These are phyloP conservation scores for Pseudoatta argentina DNA, from an alignment of 1,140 invertebrate species.

Conservation along the genomic window DNA sequence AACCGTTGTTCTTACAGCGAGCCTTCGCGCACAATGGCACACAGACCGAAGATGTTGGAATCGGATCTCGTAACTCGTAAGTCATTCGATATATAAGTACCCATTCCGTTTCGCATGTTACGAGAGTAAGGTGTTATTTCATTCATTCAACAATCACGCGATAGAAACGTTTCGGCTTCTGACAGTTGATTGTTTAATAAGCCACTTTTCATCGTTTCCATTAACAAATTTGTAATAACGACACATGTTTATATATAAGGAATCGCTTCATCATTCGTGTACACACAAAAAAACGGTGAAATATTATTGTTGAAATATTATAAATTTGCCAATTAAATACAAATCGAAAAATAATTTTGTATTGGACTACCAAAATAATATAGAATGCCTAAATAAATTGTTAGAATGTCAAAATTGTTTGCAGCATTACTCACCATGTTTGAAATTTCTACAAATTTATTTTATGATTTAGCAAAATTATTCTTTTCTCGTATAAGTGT, in stretches of 20 bases:
- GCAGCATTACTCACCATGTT: no score
- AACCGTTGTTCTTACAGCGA: background rate
- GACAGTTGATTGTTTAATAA: background rate
- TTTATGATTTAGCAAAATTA: no score
- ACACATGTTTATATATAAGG: background rate
- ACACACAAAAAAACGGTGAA: no score
- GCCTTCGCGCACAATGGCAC: slow-evolving; percentile 1
- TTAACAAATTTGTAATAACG: slow-evolving; percentile 15
- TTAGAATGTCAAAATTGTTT: no score
- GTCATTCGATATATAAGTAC: background rate
- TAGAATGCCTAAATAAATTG: no score
- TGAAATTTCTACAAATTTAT: no score
- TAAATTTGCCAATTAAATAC: no score
- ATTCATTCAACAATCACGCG: background rate
- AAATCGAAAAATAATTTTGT: no score
- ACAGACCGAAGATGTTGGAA: background rate
- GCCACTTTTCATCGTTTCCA: no score
- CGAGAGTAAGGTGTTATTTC: slow-evolving; percentile 24
- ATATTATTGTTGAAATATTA: no score
- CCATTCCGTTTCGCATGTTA: slow-evolving; percentile 7
- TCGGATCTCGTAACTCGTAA: slow-evolving; percentile 13
- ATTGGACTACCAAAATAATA: no score
- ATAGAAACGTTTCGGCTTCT: background rate
- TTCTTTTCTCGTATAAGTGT: no score
- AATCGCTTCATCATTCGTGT: background rate